A percentile compares a stretch with the other conserved stretches of the same genome.
Conservation (phyloP, 2,797 vertebrate genomes). For the Tamandua tetradactyla region DNA sequence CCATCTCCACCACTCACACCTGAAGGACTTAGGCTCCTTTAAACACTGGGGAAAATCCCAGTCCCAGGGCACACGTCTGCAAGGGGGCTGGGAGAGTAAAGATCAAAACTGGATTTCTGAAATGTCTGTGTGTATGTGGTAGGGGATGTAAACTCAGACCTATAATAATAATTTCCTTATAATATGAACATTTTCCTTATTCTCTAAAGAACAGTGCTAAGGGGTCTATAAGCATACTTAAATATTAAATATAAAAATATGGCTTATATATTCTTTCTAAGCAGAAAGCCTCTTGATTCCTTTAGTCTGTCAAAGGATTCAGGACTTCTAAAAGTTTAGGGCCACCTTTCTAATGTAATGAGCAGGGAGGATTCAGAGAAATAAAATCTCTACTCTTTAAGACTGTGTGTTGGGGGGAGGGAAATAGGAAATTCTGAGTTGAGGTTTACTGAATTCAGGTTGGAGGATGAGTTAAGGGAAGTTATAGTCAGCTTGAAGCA, state of each 20-base stretch:
- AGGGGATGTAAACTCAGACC: neutral
- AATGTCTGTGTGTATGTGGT: rapidly evolving
- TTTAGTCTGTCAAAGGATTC: neutral
- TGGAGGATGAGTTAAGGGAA: neutral
- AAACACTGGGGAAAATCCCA: neutral
- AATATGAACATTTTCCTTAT: neutral
- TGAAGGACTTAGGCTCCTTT: neutral
- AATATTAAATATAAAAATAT: no score
- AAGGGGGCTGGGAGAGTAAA: neutral
- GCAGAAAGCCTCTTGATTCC: neutral
- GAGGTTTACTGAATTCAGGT: neutral
- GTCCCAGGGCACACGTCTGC: neutral
- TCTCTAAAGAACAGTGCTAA: neutral
- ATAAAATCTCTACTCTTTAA: neutral
- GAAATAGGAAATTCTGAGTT: neutral
- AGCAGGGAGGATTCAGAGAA: neutral
- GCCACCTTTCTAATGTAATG: neutral
- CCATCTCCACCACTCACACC: neutral
- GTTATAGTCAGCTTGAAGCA: neutral
- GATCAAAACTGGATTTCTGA: neutral
- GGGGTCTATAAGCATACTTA: neutral
- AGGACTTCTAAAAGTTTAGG: neutral
- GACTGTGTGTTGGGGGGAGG: neutral
- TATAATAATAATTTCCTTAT: neutral
- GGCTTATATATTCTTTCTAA: neutral